Conservation (phyloP, 2,113 vertebrate species). For the Sinocyclocheilus anshuiensis region DNA sequence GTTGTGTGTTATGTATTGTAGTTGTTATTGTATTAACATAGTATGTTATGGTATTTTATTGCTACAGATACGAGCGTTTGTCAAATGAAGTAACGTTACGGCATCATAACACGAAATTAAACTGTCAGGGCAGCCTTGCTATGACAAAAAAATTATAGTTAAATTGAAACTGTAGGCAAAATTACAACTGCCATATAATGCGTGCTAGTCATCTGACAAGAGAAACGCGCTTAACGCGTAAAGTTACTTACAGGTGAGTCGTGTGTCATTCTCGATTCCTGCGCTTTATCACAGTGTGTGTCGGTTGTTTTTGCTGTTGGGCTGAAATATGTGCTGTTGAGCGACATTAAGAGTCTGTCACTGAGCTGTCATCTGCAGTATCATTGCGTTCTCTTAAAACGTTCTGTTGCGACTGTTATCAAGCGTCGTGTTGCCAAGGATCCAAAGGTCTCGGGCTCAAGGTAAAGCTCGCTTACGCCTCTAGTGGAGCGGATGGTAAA, state of each 20-base stretch:
- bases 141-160: background rate
- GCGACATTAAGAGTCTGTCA: background rate
- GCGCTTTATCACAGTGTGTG: background rate
- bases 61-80: slow-evolving; percentile 32
- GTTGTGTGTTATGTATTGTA: slow-evolving; percentile 49
- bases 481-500: slow-evolving; percentile 39
- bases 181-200: background rate
- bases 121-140: background rate
- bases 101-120: background rate
- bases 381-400: background rate
- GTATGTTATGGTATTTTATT: no score
- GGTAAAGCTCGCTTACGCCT: background rate
- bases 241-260: slow-evolving; percentile 42
- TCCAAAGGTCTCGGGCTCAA: background rate
- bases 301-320: background rate
- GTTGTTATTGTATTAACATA: slow-evolving; percentile 67
- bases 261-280: slow-evolving; percentile 20
- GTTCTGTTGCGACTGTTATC: background rate
- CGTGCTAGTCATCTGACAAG: background rate
- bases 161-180: background rate
- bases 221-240: background rate
- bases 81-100: background rate
- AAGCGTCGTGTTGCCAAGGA: slow-evolving; percentile 15
- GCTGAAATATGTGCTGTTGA: background rate
- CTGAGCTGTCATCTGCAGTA: background rate